Conservation (phyloP, 2,113 vertebrate species). For the Ameiurus melas region DNA sequence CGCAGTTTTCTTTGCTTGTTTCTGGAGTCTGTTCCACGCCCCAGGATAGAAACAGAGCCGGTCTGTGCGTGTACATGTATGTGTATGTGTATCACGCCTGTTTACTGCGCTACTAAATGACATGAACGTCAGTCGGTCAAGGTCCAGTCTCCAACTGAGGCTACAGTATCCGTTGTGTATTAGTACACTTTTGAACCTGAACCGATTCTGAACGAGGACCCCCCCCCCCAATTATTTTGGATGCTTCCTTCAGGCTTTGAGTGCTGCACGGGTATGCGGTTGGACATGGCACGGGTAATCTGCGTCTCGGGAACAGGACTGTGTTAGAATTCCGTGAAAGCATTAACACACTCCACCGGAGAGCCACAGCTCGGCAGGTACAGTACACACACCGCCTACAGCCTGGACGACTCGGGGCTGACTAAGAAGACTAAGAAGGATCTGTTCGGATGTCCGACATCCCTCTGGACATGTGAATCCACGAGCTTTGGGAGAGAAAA, state of each 20-base stretch:
- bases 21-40: neutral
- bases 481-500: neutral
- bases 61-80: neutral
- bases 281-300: conserved; percentile 23
- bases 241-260: neutral
- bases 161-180: neutral
- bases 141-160: conserved; percentile 62
- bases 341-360: neutral
- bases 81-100: neutral
- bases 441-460: neutral
- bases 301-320: conserved; percentile 19
- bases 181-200: neutral
- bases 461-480: conserved; percentile 11
- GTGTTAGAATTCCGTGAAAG: neutral
- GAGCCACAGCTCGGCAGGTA: neutral
- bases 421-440: neutral
- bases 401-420: neutral
- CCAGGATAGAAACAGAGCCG: too few relatives aligned
- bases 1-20: neutral
- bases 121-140: conserved; percentile 71
- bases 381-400: neutral
- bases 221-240: neutral
- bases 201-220: neutral
- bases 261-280: neutral
- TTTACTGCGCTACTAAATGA: conserved; percentile 49